Conservation (phyloP, 2,113 vertebrate genomes). For the western clawed frog (Xenopus tropicalis) region DNA sequence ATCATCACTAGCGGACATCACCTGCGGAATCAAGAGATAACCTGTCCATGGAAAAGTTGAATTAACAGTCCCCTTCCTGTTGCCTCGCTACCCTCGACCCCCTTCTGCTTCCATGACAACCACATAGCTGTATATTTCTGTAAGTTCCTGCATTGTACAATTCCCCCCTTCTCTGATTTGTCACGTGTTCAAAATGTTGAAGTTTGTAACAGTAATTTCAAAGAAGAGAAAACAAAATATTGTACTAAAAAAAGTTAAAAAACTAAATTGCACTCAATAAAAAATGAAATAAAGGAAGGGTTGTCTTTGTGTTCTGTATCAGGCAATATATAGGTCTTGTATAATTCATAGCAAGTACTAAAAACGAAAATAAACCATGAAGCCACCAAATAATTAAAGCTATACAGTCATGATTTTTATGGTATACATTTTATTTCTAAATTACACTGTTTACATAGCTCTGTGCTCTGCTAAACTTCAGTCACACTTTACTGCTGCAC, state of each 20-base stretch:
- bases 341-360: too few species aligned
- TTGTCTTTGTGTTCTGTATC: too few species aligned
- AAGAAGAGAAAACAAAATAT: conserved; percentile 52
- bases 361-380: too few species aligned
- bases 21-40: neutral
- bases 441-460: too few species aligned
- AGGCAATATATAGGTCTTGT: too few species aligned
- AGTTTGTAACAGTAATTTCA: conserved; percentile 73
- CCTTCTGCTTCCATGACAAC: conserved; percentile 50
- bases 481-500: too few species aligned
- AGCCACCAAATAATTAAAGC: too few species aligned
- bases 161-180: conserved; percentile 56
- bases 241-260: conserved; percentile 61
- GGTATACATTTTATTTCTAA: too few species aligned
- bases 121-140: conserved; percentile 53
- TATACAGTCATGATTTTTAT: too few species aligned
- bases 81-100: conserved; percentile 48
- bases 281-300: conserved; percentile 42
- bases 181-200: conserved; percentile 69
- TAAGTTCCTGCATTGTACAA: conserved; percentile 50
- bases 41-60: conserved; percentile 35
- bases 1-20: conserved; percentile 7
- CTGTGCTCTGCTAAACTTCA: too few species aligned
- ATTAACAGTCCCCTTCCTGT: conserved; percentile 50
- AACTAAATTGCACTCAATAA: conserved; percentile 75